Evolutionary conservation across 2,888 invertebrate genomes (phyloP), one percentile per base, ranked within the genome.

Genomic region (Aspidapion aeneum): DNA sequence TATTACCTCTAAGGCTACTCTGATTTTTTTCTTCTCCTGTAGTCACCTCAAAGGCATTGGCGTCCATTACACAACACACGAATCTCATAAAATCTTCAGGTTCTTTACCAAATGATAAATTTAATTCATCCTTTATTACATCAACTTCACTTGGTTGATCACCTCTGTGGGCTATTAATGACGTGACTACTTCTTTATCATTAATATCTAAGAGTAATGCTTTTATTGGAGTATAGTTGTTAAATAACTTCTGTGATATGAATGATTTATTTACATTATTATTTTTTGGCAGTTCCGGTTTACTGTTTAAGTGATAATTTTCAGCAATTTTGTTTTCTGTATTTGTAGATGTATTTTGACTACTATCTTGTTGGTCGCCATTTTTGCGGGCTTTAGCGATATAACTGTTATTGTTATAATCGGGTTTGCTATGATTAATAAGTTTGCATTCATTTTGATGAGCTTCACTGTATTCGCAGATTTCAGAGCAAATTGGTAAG

Each of bases 401-500:
- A n/a, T n/a, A n/a, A 12, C 3, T 35, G 12, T 35, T 35, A 35
- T 35, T 35, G 35, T 35, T 35, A 12, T 12, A 35, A 12, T 35
- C 35, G 3, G 3, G 3, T 35, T 35, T 35, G 35, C 35, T 35
- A 12, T 35, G 3, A 55, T 81, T 81, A 68, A 90, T 83, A 56
- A 87, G 80, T 55, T 79, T 77, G 77, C 92, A 93, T 75, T 92
- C 91, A 56, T 79, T 78, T 55, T 76, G 75, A 79, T 93, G 92
- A 20, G 72, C 69, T 48, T 78, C 73, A 2, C 84, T 82, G 69
- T 84, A 82, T 74, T 87, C 83, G 77, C 93, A 93, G 63, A 79
- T 74, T 61, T 80, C 79, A 9, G 86, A 85, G 77, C 93, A 93
- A 51, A 93, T 80, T 18, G 88, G 86, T 70, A 91, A 81, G 1